A percentile compares a stretch with the other conserved stretches of the same genome.
Evolutionary conservation across 2,797 vertebrate species (phyloP).

Genomic region (Phalloptychus januarius): DNA sequence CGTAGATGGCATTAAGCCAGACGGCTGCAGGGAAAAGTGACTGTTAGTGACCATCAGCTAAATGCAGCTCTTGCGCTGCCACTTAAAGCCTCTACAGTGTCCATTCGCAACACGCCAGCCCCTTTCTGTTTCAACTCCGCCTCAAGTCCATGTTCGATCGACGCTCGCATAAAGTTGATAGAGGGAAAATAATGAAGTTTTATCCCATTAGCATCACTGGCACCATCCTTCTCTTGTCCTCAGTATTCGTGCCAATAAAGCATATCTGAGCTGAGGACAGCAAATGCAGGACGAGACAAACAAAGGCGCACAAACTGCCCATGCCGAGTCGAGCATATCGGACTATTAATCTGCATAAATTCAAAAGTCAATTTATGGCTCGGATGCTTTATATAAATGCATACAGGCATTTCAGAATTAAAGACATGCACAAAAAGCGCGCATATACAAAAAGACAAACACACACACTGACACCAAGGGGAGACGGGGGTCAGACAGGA

Average conservation of each 20-base stretch:
- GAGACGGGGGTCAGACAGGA: conserved; percentile 76
- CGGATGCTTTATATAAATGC: conserved; percentile 38
- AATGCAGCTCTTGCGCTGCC: conserved; percentile 41
- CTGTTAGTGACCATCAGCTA: conserved; percentile 33
- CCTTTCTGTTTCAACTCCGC: conserved; percentile 53
- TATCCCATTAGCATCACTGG: conserved; percentile 63
- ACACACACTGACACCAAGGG: conserved; percentile 56
- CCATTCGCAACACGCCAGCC: conserved; percentile 37
- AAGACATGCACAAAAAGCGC: conserved; percentile 24
- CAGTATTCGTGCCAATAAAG: conserved; percentile 66
- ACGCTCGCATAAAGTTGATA: conserved; percentile 65
- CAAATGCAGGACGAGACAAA: conserved; percentile 41
- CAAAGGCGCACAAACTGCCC: conserved; percentile 10
- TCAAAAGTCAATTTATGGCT: conserved; percentile 39
- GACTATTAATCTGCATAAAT: conserved; percentile 29
- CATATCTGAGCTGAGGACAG: conserved; percentile 67
- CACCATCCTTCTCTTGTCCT: conserved; percentile 59
- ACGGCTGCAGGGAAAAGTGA: conserved; percentile 11
- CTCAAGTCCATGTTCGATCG: conserved; percentile 58
- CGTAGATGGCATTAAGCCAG: conserved; percentile 15
- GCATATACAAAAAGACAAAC: conserved; percentile 26
- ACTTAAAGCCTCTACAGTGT: conserved; percentile 32
- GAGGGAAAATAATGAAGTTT: conserved; percentile 69
- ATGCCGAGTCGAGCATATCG: conserved; percentile 1
- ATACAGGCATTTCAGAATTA: conserved; percentile 30